Base-by-base conservation (phyloP, 2,888 invertebrate genomes). In the Eupeodes luniger region DNA sequence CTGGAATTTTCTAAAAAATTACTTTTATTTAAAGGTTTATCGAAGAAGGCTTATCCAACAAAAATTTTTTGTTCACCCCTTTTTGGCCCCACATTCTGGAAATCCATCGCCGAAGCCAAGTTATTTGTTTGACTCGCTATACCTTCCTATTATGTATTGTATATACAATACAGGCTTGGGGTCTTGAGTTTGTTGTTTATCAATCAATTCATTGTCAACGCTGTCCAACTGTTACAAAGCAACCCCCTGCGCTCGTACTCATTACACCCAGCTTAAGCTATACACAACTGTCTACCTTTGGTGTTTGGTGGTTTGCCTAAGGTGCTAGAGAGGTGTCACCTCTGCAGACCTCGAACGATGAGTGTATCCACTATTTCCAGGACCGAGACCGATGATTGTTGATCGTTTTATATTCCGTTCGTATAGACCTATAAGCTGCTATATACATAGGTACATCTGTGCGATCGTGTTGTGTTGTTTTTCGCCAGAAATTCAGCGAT, bases 201-300 rank as follows among this genome's bases (percentile, higher is more conserved):
- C 87, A 87, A 87, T 87, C 87, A 83, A 83, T 83, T 83, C 83
- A 87, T 87, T 87, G 87, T 87, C 87, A 87, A 87, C 83, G 83
- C 84, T 87, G 72, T 80, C 77, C 83, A 67, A 79, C 74, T 70
- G 75, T 82, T 76, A 86, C 70, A 70, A 40, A 70, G 64, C 36
- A 78, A 16, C 36, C 67, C 79, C 64, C 83, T 76, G 79, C 66
- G 59, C 47, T 77, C 66, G 66, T 61, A 16, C 55, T 69, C 59
- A 74, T 79, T 83, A 79, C 72, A 64, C 19, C n/a, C 47, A 70
- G 4, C 53, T 6, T 0, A 69, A 36, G 36, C 27, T 27, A 27
- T 36, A 36, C 51, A n/a, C 53, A 16, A 36, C 27, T 70, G 14
- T 67, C 75, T 57, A 64, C 79, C 75, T 77, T 59, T 61, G 40